These are phyloP conservation scores for Pecten maximus DNA, from an alignment of 2,888 invertebrate genomes.

Conservation along the genomic window DNA sequence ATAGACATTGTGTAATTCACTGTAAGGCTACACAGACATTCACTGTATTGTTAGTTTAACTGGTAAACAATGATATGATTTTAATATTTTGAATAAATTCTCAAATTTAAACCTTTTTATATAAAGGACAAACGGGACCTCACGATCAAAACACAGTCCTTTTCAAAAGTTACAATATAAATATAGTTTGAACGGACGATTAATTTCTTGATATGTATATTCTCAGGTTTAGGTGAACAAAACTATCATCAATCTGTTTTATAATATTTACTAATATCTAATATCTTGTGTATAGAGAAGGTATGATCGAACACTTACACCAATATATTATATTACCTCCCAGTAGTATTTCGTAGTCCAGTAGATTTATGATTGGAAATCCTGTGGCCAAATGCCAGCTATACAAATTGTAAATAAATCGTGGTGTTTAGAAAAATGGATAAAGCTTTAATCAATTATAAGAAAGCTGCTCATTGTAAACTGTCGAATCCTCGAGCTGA, in stretches of 20 bases:
- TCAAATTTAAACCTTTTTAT: not conserved
- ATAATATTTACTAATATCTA: constrained; percentile 21
- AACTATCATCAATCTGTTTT: not conserved
- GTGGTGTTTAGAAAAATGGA: constrained; percentile 50
- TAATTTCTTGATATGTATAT: not conserved
- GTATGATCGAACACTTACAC: not conserved
- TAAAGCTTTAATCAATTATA: constrained; percentile 45
- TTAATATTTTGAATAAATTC: not conserved
- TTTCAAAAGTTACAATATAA: too few relatives aligned
- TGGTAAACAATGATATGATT: not conserved
- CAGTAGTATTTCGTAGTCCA: not conserved
- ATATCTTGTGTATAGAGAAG: not conserved
- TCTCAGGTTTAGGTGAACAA: not conserved
- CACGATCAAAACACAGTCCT: not conserved
- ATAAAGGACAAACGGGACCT: not conserved
- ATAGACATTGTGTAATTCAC: not conserved
- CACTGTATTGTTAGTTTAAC: not conserved
- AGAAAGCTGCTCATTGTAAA: constrained; percentile 36
- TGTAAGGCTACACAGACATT: not conserved
- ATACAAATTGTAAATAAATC: constrained; percentile 46
- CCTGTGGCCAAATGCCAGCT: not conserved
- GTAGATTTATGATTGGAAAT: constrained; percentile 23
- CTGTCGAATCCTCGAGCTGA: constrained; percentile 12
- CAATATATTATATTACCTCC: not conserved
- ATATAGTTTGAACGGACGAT: not conserved